Conservation (phyloP, 2,797 vertebrate genomes). For the Champsocephalus esox region DNA sequence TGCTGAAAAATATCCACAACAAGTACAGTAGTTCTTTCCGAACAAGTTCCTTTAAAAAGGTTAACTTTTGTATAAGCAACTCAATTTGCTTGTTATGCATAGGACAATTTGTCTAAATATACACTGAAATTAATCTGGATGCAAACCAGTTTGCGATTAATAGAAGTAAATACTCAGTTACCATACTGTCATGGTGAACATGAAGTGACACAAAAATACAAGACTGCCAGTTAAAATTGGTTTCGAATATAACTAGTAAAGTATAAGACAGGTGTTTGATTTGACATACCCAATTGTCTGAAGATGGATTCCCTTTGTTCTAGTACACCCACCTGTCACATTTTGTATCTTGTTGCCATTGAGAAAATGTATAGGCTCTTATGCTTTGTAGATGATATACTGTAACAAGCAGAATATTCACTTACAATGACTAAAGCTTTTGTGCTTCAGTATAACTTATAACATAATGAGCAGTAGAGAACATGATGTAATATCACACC, state of each 20-base stretch:
- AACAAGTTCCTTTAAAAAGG: neutral
- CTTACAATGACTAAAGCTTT: neutral
- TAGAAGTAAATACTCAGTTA: slow-evolving; percentile 50
- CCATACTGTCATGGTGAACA: slow-evolving; percentile 45
- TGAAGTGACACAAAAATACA: slow-evolving; percentile 11
- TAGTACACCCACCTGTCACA: neutral
- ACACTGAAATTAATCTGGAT: slow-evolving; percentile 23
- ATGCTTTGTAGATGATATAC: slow-evolving; percentile 42
- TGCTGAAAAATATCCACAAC: slow-evolving; percentile 7
- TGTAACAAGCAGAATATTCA: slow-evolving; percentile 4
- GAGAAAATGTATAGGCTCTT: slow-evolving; percentile 31
- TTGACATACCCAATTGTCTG: slow-evolving; percentile 12
- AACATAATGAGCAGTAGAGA: slow-evolving; percentile 34
- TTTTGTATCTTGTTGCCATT: slow-evolving; percentile 35
- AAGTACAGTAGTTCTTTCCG: slow-evolving; percentile 14
- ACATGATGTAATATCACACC: slow-evolving; percentile 41
- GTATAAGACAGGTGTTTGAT: neutral
- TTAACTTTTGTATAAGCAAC: neutral
- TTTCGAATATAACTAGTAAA: slow-evolving; percentile 1
- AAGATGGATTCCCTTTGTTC: slow-evolving; percentile 6
- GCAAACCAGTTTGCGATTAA: slow-evolving; percentile 36
- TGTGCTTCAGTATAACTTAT: slow-evolving; percentile 24
- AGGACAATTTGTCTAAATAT: neutral
- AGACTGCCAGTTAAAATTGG: slow-evolving; percentile 6
- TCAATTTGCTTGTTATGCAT: neutral